Percentiles rank a stretch among this genome's conserved stretches.
phyloP scores from a whole-genome alignment of 2,888 invertebrate genomes.

The Caenorhabditis sulstoni region DNA sequence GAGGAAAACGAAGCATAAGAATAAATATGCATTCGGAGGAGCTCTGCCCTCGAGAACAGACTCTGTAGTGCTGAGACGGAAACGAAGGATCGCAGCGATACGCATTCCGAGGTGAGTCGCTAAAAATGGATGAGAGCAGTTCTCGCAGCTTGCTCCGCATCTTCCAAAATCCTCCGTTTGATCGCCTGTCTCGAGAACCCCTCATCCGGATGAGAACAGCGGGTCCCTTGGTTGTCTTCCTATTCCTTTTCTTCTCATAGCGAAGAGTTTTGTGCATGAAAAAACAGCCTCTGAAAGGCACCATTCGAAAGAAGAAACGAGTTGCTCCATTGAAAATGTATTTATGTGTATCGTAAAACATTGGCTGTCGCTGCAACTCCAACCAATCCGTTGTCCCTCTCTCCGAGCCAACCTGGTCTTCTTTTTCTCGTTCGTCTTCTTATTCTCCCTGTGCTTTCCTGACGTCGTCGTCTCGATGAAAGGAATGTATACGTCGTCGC shows the following conservation, averaged over 20 bases:
- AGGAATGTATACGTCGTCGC: conserved; percentile 14
- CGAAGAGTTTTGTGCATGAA: conserved; percentile 50
- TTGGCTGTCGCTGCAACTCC: not conserved
- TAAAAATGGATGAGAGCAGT: too few relatives aligned
- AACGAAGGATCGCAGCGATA: conserved; percentile 4
- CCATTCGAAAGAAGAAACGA: conserved; percentile 22
- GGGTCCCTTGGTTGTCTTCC: conserved; percentile 24
- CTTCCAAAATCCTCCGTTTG: not conserved
- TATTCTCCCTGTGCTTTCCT: not conserved
- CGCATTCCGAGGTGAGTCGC: conserved; percentile 16
- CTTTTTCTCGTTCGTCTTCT: not conserved
- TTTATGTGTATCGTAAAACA: conserved; percentile 28
- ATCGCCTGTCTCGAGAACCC: conserved; percentile 1
- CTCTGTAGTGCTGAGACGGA: conserved; percentile 26
- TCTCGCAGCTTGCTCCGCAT: too few relatives aligned
- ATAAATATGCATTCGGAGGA: conserved; percentile 27
- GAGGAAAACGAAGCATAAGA: conserved; percentile 1
- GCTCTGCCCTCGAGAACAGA: conserved; percentile 12
- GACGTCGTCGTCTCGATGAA: not conserved
- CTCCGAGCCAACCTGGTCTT: not conserved
- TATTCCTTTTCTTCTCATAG: conserved; percentile 17
- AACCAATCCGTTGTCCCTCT: not conserved
- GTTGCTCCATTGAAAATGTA: conserved; percentile 15
- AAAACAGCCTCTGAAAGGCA: conserved; percentile 38
- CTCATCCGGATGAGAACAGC: conserved; percentile 46